Conservation (phyloP, 2,888 invertebrate species). For the Glaucopsyche alexis region DNA sequence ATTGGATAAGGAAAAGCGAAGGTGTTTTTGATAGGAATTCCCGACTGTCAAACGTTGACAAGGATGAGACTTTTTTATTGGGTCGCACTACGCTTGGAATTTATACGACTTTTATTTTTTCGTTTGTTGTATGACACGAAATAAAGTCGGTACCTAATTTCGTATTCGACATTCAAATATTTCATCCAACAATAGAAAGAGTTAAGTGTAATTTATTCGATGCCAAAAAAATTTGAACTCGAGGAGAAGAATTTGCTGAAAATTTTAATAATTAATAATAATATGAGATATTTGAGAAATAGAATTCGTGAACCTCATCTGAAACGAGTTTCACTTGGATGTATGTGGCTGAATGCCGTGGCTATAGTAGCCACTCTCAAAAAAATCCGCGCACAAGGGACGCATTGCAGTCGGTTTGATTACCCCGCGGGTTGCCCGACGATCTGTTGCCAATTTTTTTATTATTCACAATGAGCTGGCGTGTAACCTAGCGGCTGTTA, state of each 20-base stretch:
- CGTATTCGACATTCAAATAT: conserved; percentile 6
- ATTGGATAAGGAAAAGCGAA: conserved; percentile 70
- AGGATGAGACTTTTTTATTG: conserved; percentile 43
- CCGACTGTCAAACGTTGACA: conserved; percentile 56
- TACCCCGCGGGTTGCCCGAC: conserved; percentile 34
- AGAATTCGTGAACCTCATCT: not conserved
- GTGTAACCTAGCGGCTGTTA: conserved; percentile 26
- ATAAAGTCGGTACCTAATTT: conserved; percentile 22
- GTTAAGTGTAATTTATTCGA: not conserved
- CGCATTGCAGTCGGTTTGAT: conserved; percentile 32
- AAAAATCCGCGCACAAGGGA: conserved; percentile 11
- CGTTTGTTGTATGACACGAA: conserved; percentile 11
- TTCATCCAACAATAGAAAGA: conserved; percentile 2
- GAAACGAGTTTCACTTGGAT: not conserved
- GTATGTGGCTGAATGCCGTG: not conserved
- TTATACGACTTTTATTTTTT: conserved; percentile 29
- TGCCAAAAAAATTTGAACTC: not conserved
- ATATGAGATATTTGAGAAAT: not conserved
- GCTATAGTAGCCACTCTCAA: conserved; percentile 6
- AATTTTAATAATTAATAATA: not conserved
- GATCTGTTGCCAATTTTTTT: conserved; percentile 46
- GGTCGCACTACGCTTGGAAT: conserved; percentile 34
- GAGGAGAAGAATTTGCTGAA: not conserved
- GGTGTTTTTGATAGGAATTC: conserved; percentile 44
- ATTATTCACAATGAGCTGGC: conserved; percentile 46